Evolutionary conservation across 2,113 vertebrate species (phyloP), one percentile per base, ranked within the genome.

Genomic region (Takifugu flavidus): DNA sequence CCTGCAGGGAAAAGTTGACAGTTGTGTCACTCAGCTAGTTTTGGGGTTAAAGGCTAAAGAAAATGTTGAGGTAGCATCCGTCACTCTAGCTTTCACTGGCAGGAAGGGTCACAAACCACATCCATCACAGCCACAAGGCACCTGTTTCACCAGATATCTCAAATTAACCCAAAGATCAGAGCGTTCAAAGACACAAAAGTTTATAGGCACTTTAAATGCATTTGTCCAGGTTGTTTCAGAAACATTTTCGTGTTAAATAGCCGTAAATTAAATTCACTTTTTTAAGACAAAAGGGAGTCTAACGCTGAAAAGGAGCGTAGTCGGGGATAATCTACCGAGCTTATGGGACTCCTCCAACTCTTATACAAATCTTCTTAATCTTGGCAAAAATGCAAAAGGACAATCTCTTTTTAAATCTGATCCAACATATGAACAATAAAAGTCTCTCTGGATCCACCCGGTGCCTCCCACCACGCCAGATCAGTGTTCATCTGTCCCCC

Each of bases 21-120:
- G 62, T 46, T 80, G 58, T 70, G 75, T 72, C 71, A 60, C 77
- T 75, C 64, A 20, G 65, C 59, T 53, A 71, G 1, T 59, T 82
- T 78, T 5, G 56, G 79, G 84, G 86, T 86, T 74, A 85, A 78
- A 84, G 82, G 82, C 61, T 75, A 78, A 72, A 61, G 56, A 67
- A 84, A 82, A 77, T 77, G 76, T 80, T 58, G 80, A 79, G 77
- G 75, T 70, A 59, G 82, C 75, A 56, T 59, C 67, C 64, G 44
- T 55, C 61, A 13, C 50, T 49, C 57, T 50, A 60, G 72, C 67
- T 65, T 59, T 67, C 10, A 70, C 14, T 10, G 43, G 28, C 53
- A 56, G 28, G 51, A 20, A 65, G 43, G 15, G 49, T 25, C 15
- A 25, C 39, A 45, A 51, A 59, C n/a, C 29, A 47, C 59, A 42